Evolutionary conservation across 64 coral and sea anemone species (phyloP).

Genomic region (Catalaphyllia jardinei): DNA sequence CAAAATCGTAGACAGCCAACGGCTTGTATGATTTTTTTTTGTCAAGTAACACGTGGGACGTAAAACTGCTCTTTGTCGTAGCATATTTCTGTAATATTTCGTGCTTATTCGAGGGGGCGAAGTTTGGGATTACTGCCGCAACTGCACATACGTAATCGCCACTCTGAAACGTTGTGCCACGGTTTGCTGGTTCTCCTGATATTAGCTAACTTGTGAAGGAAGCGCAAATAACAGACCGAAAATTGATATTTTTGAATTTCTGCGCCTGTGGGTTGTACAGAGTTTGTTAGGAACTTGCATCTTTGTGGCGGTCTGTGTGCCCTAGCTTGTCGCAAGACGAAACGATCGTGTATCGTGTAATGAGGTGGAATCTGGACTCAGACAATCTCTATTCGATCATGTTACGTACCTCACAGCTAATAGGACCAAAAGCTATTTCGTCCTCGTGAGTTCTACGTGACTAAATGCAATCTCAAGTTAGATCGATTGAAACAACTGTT

Average conservation of each 20-base stretch:
- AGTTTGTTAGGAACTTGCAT: slow-evolving; percentile 11
- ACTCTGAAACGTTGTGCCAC: background rate
- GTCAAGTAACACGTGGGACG: background rate
- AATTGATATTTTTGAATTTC: slow-evolving; percentile 21
- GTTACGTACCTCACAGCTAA: slow-evolving; percentile 8
- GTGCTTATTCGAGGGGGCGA: slow-evolving; percentile 20
- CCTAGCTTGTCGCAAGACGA: slow-evolving; percentile 26
- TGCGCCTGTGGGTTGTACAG: background rate
- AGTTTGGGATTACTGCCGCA: background rate
- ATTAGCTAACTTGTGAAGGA: slow-evolving; percentile 27
- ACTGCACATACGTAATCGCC: slow-evolving; percentile 23
- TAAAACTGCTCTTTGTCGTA: background rate
- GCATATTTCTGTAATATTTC: slow-evolving; percentile 5
- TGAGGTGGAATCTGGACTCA: slow-evolving; percentile 42
- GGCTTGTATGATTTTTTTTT: slow-evolving; percentile 19
- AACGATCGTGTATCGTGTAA: background rate
- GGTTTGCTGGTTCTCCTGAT: slow-evolving; percentile 30
- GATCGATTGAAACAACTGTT: background rate
- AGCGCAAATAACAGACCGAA: slow-evolving; percentile 29
- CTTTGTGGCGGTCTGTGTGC: slow-evolving; percentile 19
- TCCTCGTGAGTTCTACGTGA: slow-evolving; percentile 43
- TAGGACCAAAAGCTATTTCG: background rate
- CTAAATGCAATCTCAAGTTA: background rate
- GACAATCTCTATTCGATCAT: slow-evolving; percentile 26
- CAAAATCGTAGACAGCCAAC: slow-evolving; percentile 20